A percentile compares a stretch with the other conserved stretches of the same genome.
phyloP scores from a whole-genome alignment of 2,113 vertebrate genomes.

The Puffinus mauretanicus region DNA sequence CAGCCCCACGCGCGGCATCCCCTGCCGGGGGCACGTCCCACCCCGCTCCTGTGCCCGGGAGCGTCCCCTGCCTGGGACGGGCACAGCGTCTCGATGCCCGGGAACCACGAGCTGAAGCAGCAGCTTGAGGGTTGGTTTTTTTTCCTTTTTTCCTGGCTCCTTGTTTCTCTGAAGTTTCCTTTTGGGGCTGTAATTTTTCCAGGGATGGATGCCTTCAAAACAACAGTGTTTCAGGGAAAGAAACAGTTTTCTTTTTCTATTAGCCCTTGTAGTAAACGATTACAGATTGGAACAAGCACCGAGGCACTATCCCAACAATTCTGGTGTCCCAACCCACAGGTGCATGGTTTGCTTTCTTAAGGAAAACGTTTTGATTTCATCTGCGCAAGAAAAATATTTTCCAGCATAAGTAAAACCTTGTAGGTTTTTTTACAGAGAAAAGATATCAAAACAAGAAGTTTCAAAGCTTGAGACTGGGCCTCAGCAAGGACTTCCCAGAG shows the following conservation, averaged over 20 bases:
- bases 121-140: neutral
- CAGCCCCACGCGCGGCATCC: neutral
- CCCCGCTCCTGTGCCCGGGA: neutral
- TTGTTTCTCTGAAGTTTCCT: neutral
- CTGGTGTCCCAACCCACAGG: neutral
- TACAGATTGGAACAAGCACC: neutral
- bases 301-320: neutral
- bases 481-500: neutral
- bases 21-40: too few relatives aligned
- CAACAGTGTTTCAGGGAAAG: accelerated
- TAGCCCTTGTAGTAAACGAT: neutral
- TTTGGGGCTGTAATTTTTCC: neutral
- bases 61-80: neutral
- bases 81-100: accelerated
- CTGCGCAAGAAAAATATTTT: neutral
- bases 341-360: neutral
- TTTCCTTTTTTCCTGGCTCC: neutral
- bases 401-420: neutral
- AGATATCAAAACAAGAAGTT: neutral
- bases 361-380: neutral
- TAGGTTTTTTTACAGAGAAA: neutral
- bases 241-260: neutral
- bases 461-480: neutral
- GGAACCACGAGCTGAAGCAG: neutral
- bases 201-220: neutral